Conservation (phyloP, 2,113 vertebrate genomes). For the Saguinus midas region DNA sequence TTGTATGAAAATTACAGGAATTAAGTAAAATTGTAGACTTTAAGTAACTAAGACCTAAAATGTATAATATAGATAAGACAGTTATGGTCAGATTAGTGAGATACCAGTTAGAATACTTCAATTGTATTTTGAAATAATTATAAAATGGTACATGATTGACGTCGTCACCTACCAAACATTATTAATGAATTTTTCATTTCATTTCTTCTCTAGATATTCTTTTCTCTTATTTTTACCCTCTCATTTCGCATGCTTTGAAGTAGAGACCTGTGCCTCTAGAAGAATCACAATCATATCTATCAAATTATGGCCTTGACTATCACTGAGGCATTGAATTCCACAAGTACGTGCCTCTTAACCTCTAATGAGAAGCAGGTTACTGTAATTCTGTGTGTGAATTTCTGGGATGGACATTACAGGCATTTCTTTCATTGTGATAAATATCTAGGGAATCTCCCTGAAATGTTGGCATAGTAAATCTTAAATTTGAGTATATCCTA, state of each 20-base stretch:
- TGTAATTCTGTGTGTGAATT: slow-evolving; percentile 73
- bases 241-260: not conserved
- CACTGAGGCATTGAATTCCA: slow-evolving; percentile 79
- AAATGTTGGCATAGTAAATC: slow-evolving; percentile 80
- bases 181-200: not conserved
- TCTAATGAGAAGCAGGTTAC: slow-evolving; percentile 59
- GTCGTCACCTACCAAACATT: not conserved
- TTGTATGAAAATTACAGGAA: not conserved
- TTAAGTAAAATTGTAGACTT: slow-evolving; percentile 9
- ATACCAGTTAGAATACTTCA: not conserved
- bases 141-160: not conserved
- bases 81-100: not conserved
- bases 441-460: slow-evolving; percentile 84
- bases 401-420: slow-evolving; percentile 78
- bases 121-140: not conserved
- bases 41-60: not conserved
- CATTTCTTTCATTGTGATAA: slow-evolving; percentile 86
- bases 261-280: not conserved
- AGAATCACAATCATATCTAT: slow-evolving; percentile 55
- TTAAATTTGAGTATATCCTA: slow-evolving; percentile 68
- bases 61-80: not conserved
- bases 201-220: not conserved
- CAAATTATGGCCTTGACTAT: slow-evolving; percentile 73
- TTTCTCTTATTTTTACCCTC: not conserved
- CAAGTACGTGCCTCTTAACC: slow-evolving; percentile 73